These are phyloP conservation scores for Condylura cristata DNA, from an alignment of 2,113 vertebrate species.

Conservation along the genomic window DNA sequence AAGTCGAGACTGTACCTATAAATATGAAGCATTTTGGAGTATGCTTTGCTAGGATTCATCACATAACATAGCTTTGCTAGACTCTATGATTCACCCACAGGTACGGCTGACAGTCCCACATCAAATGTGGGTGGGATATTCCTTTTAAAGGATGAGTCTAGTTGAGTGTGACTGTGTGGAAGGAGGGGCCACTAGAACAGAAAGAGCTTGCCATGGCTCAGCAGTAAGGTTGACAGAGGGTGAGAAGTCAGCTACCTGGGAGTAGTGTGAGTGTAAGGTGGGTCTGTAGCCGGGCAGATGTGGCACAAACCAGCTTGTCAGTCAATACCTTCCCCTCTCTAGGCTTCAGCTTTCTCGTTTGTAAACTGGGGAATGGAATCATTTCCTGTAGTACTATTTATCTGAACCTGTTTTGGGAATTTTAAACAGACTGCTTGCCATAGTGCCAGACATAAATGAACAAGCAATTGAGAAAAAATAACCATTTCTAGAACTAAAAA, in stretches of 20 bases:
- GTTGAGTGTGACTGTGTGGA: neutral
- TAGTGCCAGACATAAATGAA: neutral
- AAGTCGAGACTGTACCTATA: neutral
- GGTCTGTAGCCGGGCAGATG: neutral
- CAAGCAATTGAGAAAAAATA: neutral
- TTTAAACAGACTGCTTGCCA: neutral
- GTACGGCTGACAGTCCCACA: neutral
- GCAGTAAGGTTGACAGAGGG: neutral
- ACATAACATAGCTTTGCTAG: neutral
- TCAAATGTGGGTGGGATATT: neutral
- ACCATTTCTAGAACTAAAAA: neutral
- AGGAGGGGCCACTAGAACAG: neutral
- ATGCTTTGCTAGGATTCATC: neutral
- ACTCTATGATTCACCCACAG: neutral
- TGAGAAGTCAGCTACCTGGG: neutral
- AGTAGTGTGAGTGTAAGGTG: neutral
- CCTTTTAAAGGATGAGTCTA: neutral
- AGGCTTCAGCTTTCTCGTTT: neutral
- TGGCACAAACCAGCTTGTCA: neutral
- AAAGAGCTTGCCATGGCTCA: fast-evolving
- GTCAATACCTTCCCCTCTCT: neutral
- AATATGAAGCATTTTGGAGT: neutral
- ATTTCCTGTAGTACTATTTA: neutral
- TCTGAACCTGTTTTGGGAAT: neutral
- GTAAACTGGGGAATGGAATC: neutral